Conservation (phyloP, 2,113 vertebrate species). For the Phylloscopus trochilus region DNA sequence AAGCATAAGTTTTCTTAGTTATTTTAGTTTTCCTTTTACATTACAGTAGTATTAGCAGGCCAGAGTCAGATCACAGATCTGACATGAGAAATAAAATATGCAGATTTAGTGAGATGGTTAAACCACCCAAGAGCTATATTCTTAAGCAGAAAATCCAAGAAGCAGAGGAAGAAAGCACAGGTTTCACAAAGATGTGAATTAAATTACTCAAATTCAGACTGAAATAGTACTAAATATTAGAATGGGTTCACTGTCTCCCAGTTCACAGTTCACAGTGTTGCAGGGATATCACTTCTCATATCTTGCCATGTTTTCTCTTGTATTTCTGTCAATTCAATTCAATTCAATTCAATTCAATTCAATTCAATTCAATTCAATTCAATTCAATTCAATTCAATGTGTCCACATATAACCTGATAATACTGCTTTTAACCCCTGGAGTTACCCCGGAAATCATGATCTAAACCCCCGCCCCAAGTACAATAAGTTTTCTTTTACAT, state of each 20-base stretch:
- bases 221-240: not conserved
- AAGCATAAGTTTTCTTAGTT: not conserved
- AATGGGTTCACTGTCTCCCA: not conserved
- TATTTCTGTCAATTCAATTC: not conserved
- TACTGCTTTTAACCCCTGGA: not conserved
- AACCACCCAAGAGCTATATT: not conserved
- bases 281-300: not conserved
- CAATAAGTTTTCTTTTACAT: not conserved
- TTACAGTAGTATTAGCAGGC: not conserved
- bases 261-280: not conserved
- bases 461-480: accelerated
- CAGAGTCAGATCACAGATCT: not conserved
- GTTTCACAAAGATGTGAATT: not conserved
- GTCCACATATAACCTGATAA: not conserved
- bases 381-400: not conserved
- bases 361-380: not conserved
- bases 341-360: not conserved
- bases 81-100: not conserved
- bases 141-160: not conserved
- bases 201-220: not conserved
- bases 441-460: not conserved
- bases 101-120: not conserved
- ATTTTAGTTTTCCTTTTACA: not conserved
- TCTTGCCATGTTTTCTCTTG: not conserved
- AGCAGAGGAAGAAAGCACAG: not conserved